phyloP scores from a whole-genome alignment of 2,888 invertebrate species.

The Pyrochroa serraticornis region DNA sequence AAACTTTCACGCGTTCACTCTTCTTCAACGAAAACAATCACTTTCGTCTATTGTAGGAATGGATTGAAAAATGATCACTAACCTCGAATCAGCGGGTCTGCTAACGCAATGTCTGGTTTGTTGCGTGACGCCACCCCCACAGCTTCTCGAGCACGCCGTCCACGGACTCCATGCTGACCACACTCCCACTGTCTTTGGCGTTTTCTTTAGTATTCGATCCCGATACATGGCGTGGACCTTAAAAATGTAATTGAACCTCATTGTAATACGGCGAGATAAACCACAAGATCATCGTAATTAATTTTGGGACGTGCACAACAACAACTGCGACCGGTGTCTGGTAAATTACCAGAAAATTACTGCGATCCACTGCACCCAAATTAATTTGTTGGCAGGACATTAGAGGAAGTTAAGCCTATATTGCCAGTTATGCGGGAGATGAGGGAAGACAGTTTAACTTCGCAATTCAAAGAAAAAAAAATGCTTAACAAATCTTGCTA shows the following conservation, averaged over 20 bases:
- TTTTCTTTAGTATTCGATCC: conserved; percentile 50
- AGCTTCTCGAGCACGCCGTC: conserved; percentile 77
- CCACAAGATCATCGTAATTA: conserved; percentile 1
- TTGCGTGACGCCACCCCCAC: conserved; percentile 76
- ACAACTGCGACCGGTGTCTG: too few species aligned
- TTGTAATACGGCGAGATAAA: conserved; percentile 5
- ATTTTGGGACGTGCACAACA: not conserved
- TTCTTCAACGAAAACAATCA: not conserved
- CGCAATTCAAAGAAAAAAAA: too few species aligned
- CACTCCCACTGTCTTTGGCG: conserved; percentile 52
- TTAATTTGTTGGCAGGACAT: not conserved
- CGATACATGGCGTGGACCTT: conserved; percentile 54
- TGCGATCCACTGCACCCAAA: not conserved
- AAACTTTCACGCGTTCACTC: conserved; percentile 1
- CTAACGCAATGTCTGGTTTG: conserved; percentile 72
- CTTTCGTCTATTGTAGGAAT: not conserved
- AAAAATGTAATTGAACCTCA: conserved; percentile 28
- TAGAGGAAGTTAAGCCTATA: too few species aligned
- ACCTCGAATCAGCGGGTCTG: conserved; percentile 49
- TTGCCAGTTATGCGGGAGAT: too few species aligned
- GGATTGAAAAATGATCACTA: conserved; percentile 14
- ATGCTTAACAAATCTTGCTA: too few species aligned
- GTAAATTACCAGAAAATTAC: not conserved
- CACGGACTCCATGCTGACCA: conserved; percentile 79
- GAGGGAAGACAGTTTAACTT: too few species aligned